Evolutionary conservation across 2,888 invertebrate species (phyloP), one percentile per base, ranked within the genome.

Genomic region (Euzophera pinguis): DNA sequence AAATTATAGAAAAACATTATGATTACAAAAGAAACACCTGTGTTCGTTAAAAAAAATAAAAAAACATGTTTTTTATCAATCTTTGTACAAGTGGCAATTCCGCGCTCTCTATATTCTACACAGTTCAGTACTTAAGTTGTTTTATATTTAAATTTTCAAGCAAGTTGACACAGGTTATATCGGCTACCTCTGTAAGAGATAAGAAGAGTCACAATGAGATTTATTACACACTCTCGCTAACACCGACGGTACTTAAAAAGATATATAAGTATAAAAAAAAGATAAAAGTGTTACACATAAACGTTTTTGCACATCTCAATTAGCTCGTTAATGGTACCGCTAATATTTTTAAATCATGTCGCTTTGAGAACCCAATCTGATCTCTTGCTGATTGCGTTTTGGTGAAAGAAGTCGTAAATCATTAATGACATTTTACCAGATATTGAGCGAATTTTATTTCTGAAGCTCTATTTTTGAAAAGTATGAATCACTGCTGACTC

Each of bases 91-190:
- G 14, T 6, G 38, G 1, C 8, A 14, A 13, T 12, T 39, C 39
- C 9, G 10, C 10, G 9, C 14, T 8, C 3, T 39, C 39, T 1
- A 7, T 39, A 39, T 16, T 39, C 14, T 39, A 9, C 39, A 67
- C 66, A 73, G 61, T 61, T 62, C 56, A 65, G 68, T 72, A 67
- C 73, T 76, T 73, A 75, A 78, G 73, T 69, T 74, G 75, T 84
- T 78, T 84, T 84, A 81, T 82, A 83, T 80, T 84, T 79, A 81
- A 84, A 84, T 78, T 78, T 74, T 75, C 76, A 77, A 74, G 61
- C 71, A 68, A 71, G 71, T 71, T 79, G 82, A 78, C 81, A 78
- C 71, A 67, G 64, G 71, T 67, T 75, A 77, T 84, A 84, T 85
- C 84, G 72, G 82, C 84, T 84, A 81, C 88, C 78, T 78, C 79